Evolutionary conservation across 2,113 vertebrate species (phyloP), one percentile per base, ranked within the genome.

Genomic region (Gymnocephalus cernua): DNA sequence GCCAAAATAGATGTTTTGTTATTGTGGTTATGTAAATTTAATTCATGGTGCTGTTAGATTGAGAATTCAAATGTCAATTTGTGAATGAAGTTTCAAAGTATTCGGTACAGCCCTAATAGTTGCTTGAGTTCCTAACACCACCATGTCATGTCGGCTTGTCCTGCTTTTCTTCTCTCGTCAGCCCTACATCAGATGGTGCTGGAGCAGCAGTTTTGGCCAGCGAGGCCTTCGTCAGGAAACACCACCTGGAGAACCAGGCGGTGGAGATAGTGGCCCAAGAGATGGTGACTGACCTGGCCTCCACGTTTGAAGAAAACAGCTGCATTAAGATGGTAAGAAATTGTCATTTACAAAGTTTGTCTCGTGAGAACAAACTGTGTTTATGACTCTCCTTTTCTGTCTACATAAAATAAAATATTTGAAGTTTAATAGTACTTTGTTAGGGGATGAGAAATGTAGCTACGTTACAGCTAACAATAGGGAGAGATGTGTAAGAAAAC

Each of bases 241-340:
- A 96, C 14, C 83, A 86, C 0, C 90, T 99, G 77, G 93, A 99
- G 79, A 16, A 81, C 2, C 96, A 96, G 93, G 97, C 98, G 2
- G 98, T 99, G 77, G 97, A 99, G 94, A 99, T 99, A 64, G 15
- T 99, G 71, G 97, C 97, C n/a, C 98, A 99, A 80, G 98, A 97
- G 93, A 97, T 99, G 98, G 84, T 93, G 84, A 99, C 98, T 0
- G 98, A 99, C 92, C 87, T 95, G 1, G 54, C 92, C 41, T 96
- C 96, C 78, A 94, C 97, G 0, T 99, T 99, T 92, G 87, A 97
- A 56, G 97, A 93, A 32, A 96, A 97, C 32, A 99, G 97, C 74
- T 81, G 95, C 80, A 95, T 99, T 35, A 99, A 98, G 91, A 25
- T 94, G 96, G 98, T 98, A 82, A 81, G 93, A 68, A 16, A 35